Evolutionary conservation across 2,888 invertebrate genomes (phyloP).

Genomic region (Drosophila heteroneura): DNA sequence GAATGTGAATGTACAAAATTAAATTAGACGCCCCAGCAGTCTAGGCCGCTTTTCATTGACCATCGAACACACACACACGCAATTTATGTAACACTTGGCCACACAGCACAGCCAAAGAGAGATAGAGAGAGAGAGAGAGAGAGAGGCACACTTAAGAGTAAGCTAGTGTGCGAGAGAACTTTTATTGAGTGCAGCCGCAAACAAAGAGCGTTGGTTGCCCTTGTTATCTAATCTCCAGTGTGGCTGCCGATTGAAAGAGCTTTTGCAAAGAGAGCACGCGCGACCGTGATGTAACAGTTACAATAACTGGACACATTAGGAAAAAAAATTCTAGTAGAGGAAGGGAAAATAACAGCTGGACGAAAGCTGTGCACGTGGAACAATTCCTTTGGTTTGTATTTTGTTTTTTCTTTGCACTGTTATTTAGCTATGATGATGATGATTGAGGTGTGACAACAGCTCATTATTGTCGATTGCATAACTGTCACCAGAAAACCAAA

Average conservation of each 20-base stretch:
- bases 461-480: slow-evolving; percentile 63
- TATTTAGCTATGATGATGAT: slow-evolving; percentile 11
- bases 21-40: slow-evolving; percentile 49
- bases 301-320: background rate
- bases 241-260: slow-evolving; percentile 19
- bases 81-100: slow-evolving; percentile 67
- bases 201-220: slow-evolving; percentile 23
- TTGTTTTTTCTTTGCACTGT: slow-evolving; percentile 28
- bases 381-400: background rate
- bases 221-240: slow-evolving; percentile 69
- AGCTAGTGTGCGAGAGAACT: slow-evolving; percentile 22
- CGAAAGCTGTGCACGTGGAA: slow-evolving; percentile 36
- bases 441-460: background rate
- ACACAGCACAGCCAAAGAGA: slow-evolving; percentile 15
- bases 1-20: slow-evolving; percentile 39
- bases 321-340: slow-evolving; percentile 2
- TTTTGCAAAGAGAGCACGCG: slow-evolving; percentile 64
- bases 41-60: slow-evolving; percentile 52
- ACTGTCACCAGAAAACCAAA: slow-evolving; percentile 46
- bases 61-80: slow-evolving; percentile 7
- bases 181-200: slow-evolving; percentile 7
- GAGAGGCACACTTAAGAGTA: background rate
- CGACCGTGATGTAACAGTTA: slow-evolving; percentile 70
- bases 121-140: slow-evolving; percentile 2
- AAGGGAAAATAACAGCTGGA: background rate